Evolutionary conservation across 1,140 invertebrate species (phyloP).

Genomic region (Vanessa tameamea): DNA sequence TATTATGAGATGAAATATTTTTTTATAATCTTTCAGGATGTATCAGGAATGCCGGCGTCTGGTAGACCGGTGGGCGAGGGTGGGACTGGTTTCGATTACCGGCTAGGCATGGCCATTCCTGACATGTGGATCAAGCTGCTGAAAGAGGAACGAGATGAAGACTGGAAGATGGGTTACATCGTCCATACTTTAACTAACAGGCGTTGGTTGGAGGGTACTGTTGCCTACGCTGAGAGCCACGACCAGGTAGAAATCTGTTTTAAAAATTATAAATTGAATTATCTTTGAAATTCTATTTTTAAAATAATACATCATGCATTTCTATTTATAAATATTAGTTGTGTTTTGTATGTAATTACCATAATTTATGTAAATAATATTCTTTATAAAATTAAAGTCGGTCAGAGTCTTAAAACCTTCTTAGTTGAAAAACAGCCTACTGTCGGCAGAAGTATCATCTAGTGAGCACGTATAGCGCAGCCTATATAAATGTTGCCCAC

Average conservation of each 20-base stretch:
- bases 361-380: no score
- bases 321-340: no score
- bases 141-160: slow-evolving; percentile 92
- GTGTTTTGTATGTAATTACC: no score
- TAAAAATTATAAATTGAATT: no score
- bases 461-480: no score
- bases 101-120: slow-evolving; percentile 98
- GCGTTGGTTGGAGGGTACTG: slow-evolving; percentile 96
- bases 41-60: slow-evolving; percentile 98
- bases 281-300: no score
- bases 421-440: no score
- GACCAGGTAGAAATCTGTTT: slow-evolving; percentile 86
- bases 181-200: slow-evolving; percentile 97
- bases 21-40: slow-evolving; percentile 84
- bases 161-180: slow-evolving; percentile 97
- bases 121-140: slow-evolving; percentile 99
- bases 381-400: no score
- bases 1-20: background rate
- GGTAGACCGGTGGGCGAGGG: slow-evolving; percentile 96
- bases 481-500: no score
- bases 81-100: slow-evolving; percentile 97
- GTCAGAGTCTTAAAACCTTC: no score
- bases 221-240: slow-evolving; percentile 98
- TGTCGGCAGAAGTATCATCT: no score
- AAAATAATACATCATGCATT: no score